Evolutionary conservation across 2,113 vertebrate species (phyloP).

Genomic region (Garra rufa): DNA sequence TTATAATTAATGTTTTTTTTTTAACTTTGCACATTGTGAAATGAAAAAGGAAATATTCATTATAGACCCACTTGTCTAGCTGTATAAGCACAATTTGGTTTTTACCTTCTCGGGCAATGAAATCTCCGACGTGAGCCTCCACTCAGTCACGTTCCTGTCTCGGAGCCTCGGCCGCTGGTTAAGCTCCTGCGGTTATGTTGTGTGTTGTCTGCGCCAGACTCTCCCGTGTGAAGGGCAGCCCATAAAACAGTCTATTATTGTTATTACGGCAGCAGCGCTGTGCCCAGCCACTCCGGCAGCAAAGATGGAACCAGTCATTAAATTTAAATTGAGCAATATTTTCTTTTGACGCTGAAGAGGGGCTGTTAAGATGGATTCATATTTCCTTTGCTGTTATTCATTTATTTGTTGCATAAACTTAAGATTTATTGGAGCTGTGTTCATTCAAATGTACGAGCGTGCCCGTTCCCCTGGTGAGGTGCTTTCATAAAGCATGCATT

Average conservation of each 20-base stretch:
- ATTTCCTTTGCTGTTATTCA: conserved; percentile 61
- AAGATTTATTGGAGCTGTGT: conserved; percentile 62
- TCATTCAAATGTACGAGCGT: conserved; percentile 49
- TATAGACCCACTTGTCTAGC: neutral
- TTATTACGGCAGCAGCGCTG: conserved; percentile 70
- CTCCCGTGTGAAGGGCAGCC: conserved; percentile 65
- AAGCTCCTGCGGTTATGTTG: conserved; percentile 53
- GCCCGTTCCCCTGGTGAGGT: conserved; percentile 59
- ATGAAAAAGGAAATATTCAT: conserved; percentile 2
- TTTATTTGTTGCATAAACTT: conserved; percentile 71
- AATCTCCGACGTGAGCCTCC: neutral
- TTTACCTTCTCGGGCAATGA: neutral
- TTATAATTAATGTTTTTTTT: neutral
- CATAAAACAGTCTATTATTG: conserved; percentile 76
- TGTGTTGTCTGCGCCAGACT: conserved; percentile 47
- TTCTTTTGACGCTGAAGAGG: conserved; percentile 68
- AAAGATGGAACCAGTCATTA: conserved; percentile 74
- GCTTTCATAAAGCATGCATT: conserved; percentile 65
- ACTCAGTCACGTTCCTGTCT: conserved; percentile 15
- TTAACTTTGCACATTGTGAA: conserved; percentile 10
- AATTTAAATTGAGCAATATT: conserved; percentile 79
- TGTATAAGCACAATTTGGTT: neutral
- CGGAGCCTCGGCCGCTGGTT: neutral
- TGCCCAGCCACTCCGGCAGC: conserved; percentile 65
- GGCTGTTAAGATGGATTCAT: conserved; percentile 64